phyloP scores from a whole-genome alignment of 2,113 vertebrate genomes.

The Oreochromis aureus region DNA sequence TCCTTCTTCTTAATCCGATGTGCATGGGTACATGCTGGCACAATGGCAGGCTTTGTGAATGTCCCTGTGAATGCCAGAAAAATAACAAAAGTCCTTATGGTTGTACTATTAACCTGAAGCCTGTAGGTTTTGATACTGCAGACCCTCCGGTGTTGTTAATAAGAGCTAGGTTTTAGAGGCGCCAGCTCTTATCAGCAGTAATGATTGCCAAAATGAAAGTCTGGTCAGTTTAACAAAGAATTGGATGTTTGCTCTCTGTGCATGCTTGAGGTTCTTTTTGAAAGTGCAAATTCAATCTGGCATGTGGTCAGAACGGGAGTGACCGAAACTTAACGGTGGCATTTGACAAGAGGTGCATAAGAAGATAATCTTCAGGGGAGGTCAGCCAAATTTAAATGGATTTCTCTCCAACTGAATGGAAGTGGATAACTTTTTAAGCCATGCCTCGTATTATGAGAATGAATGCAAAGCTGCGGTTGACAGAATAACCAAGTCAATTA shows the following conservation, averaged over 20 bases:
- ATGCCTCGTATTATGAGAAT: background rate
- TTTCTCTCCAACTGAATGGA: background rate
- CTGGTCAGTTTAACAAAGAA: background rate
- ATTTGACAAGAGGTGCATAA: background rate
- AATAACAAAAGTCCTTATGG: background rate
- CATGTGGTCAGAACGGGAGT: background rate
- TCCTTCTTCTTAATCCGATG: background rate
- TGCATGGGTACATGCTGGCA: background rate
- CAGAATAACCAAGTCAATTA: background rate
- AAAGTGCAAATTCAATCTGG: background rate
- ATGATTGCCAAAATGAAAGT: background rate
- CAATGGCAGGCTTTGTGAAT: background rate
- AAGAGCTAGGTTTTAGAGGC: accelerated
- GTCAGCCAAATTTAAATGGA: background rate
- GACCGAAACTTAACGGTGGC: background rate
- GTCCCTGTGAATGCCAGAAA: background rate
- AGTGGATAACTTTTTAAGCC: background rate
- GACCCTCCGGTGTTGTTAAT: background rate
- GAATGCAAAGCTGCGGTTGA: background rate
- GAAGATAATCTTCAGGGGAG: background rate
- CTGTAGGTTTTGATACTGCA: background rate
- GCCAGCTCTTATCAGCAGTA: background rate
- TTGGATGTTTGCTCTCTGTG: background rate
- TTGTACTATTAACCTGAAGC: background rate
- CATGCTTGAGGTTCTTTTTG: background rate